These are phyloP conservation scores for Chloroceryle amazona DNA, from an alignment of 2,797 vertebrate genomes.

Conservation along the genomic window DNA sequence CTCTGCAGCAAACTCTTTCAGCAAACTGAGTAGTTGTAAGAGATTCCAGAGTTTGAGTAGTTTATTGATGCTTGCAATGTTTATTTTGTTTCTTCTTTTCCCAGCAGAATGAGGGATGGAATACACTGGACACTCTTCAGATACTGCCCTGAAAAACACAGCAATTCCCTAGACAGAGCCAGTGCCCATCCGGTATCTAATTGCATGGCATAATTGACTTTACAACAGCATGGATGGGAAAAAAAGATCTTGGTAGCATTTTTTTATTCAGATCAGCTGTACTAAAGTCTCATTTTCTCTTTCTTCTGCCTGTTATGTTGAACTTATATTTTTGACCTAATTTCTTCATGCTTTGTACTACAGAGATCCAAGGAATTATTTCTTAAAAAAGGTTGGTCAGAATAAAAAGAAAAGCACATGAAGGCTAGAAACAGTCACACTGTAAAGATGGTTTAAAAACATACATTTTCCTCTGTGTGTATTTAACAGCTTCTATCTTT, in stretches of 20 bases:
- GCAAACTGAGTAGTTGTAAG: background rate
- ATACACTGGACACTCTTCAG: background rate
- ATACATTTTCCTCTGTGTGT: slow-evolving; percentile 58
- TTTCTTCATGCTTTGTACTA: background rate
- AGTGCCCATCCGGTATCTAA: background rate
- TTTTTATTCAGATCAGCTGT: background rate
- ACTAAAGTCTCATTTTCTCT: background rate
- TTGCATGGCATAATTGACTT: background rate
- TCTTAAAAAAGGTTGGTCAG: background rate
- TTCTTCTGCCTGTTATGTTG: background rate
- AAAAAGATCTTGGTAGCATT: background rate
- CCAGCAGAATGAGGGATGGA: background rate
- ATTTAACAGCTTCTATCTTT: slow-evolving; percentile 59
- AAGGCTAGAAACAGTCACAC: background rate
- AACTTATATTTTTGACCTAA: background rate
- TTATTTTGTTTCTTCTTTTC: background rate
- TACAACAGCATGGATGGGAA: background rate
- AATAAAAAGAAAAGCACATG: background rate
- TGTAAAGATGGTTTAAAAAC: background rate
- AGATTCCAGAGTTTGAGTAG: background rate
- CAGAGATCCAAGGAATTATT: background rate
- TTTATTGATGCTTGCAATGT: background rate
- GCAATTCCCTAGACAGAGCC: background rate
- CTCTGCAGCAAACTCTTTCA: background rate
- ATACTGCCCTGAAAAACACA: background rate